Evolutionary conservation across 2,888 invertebrate genomes (phyloP).

Genomic region (Lathronympha strigana): DNA sequence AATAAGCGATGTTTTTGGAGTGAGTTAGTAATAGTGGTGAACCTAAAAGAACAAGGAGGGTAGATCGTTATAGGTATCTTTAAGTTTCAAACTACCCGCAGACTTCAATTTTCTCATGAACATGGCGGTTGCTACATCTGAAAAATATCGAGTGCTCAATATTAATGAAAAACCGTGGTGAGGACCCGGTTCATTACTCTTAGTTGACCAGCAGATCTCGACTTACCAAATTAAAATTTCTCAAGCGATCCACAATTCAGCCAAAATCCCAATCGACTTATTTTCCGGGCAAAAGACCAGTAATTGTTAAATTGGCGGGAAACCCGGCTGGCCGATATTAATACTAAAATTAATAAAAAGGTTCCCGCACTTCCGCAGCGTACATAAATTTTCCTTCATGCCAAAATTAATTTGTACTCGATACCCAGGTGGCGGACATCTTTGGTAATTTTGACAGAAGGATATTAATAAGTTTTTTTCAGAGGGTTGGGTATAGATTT

Average conservation of each 20-base stretch:
- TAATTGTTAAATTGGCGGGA: slow-evolving; percentile 33
- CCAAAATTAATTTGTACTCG: slow-evolving; percentile 23
- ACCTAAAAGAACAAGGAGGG: no score
- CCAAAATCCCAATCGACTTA: background rate
- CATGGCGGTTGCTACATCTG: no score
- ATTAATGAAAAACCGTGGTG: no score
- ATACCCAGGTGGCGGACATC: background rate
- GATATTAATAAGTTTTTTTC: background rate
- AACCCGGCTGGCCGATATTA: slow-evolving; percentile 27
- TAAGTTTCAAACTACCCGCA: no score
- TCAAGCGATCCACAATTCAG: background rate
- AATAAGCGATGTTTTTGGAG: no score
- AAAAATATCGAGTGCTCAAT: no score
- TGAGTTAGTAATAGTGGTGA: no score
- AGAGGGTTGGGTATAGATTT: background rate
- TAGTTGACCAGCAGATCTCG: background rate
- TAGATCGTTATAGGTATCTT: no score
- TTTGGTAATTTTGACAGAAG: background rate
- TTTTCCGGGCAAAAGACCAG: slow-evolving; percentile 22
- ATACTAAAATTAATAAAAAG: slow-evolving; percentile 36
- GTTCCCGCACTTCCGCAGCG: slow-evolving; percentile 17
- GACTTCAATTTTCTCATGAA: no score
- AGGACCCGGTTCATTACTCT: no score
- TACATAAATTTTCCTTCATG: slow-evolving; percentile 20
- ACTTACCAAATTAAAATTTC: background rate